Conservation (phyloP, 2,113 vertebrate genomes). For the Otis tarda region DNA sequence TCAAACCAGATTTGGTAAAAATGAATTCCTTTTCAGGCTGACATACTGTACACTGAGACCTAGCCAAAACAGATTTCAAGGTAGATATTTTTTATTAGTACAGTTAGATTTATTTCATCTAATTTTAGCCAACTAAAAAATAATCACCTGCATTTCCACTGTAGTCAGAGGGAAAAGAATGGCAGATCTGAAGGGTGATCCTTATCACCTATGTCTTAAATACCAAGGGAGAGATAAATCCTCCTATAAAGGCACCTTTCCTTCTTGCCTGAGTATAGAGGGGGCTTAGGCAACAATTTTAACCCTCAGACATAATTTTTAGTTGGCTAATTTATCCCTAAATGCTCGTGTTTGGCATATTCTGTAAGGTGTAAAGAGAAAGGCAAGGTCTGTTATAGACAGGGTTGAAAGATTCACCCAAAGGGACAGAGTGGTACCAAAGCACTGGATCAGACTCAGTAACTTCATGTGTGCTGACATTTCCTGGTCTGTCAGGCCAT, state of each 20-base stretch:
- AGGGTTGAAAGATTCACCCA: rapidly evolving
- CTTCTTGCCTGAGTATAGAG: background rate
- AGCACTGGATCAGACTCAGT: rapidly evolving
- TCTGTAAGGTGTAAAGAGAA: background rate
- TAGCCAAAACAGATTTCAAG: background rate
- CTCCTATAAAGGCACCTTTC: background rate
- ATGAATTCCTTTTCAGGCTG: background rate
- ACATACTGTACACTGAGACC: background rate
- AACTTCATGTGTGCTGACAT: background rate
- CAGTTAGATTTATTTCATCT: background rate
- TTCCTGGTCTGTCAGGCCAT: background rate
- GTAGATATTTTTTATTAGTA: background rate
- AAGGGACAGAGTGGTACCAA: rapidly evolving
- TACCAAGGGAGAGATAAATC: background rate
- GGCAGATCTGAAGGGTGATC: background rate
- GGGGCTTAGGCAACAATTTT: background rate
- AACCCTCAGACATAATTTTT: background rate
- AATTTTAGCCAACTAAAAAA: background rate
- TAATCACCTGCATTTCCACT: background rate
- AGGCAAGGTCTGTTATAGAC: background rate
- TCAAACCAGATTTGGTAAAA: slow-evolving; percentile 4
- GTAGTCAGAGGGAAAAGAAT: background rate
- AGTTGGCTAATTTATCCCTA: background rate
- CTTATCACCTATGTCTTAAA: background rate
- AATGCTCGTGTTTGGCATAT: background rate